phyloP scores from a whole-genome alignment of 2,113 vertebrate genomes.

The Nerophis lumbriciformis region DNA sequence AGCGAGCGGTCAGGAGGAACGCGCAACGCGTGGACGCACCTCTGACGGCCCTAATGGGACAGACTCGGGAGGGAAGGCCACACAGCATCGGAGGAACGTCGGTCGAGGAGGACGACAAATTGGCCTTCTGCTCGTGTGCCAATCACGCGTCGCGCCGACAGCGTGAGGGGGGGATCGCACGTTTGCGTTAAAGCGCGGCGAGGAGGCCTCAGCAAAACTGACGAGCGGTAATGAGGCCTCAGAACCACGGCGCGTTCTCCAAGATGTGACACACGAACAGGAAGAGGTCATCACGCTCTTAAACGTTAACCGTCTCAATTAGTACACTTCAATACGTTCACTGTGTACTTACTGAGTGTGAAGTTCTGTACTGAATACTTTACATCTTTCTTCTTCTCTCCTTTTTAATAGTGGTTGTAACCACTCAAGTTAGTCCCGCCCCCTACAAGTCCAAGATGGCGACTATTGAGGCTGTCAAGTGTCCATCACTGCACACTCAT shows the following conservation, averaged over 20 bases:
- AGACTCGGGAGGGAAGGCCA: conserved; percentile 40
- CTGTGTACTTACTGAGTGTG: too few relatives aligned
- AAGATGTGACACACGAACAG: too few relatives aligned
- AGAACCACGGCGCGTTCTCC: conserved; percentile 7
- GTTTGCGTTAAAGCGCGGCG: conserved; percentile 44
- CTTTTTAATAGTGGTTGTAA: too few relatives aligned
- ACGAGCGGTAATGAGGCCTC: conserved; percentile 19
- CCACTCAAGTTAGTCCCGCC: not conserved
- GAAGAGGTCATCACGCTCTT: too few relatives aligned
- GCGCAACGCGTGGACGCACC: too few relatives aligned
- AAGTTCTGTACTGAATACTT: too few relatives aligned
- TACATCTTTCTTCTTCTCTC: too few relatives aligned
- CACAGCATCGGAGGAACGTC: conserved; percentile 50
- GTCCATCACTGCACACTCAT: too few relatives aligned
- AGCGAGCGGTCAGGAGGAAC: not conserved
- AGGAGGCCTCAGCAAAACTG: conserved; percentile 36
- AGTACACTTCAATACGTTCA: too few relatives aligned
- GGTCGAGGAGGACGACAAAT: conserved; percentile 53
- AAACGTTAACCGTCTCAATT: too few relatives aligned
- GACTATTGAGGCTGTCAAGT: too few relatives aligned
- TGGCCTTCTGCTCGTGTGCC: conserved; percentile 48
- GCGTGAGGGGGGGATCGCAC: conserved; percentile 50
- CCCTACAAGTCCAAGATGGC: too few relatives aligned
- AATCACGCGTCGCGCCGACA: conserved; percentile 46
- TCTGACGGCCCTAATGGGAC: conserved; percentile 28